phyloP scores from a whole-genome alignment of 2,113 vertebrate genomes.

The Festucalex cinctus region DNA sequence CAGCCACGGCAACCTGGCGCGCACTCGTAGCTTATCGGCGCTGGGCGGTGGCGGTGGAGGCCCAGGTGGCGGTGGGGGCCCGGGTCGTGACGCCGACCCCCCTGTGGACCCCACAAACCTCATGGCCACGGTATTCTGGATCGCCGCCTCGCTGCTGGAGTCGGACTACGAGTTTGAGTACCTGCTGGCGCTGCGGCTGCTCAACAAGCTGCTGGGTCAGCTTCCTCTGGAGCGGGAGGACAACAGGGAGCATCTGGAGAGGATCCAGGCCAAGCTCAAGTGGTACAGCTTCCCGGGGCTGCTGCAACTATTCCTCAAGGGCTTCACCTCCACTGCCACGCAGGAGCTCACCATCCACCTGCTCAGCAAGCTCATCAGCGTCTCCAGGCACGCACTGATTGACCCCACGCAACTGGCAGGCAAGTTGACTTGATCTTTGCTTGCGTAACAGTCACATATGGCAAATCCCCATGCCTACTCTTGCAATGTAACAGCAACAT shows the following conservation, averaged over 20 bases:
- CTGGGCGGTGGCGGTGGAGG: slow-evolving; percentile 77
- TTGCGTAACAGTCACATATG: no score
- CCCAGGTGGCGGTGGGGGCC: slow-evolving; percentile 76
- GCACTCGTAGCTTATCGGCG: slow-evolving; percentile 93
- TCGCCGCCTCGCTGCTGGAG: slow-evolving; percentile 89
- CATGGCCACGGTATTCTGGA: slow-evolving; percentile 98
- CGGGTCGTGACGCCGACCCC: slow-evolving; percentile 67
- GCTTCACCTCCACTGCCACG: slow-evolving; percentile 93
- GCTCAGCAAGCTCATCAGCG: slow-evolving; percentile 92
- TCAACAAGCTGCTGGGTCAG: slow-evolving; percentile 93
- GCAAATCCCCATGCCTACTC: no score
- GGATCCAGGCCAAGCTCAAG: slow-evolving; percentile 86
- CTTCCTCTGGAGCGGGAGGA: slow-evolving; percentile 90
- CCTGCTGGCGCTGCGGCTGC: slow-evolving; percentile 89
- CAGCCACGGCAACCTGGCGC: slow-evolving; percentile 87
- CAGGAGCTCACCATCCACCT: slow-evolving; percentile 98
- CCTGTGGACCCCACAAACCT: slow-evolving; percentile 89
- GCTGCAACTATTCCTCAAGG: slow-evolving; percentile 95
- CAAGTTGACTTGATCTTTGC: slow-evolving; percentile 40
- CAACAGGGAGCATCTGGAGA: slow-evolving; percentile 90
- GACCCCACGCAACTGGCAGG: slow-evolving; percentile 92
- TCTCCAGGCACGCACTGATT: slow-evolving; percentile 86
- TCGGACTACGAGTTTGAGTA: slow-evolving; percentile 99
- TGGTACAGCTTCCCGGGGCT: slow-evolving; percentile 96
- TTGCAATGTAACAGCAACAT: no score